phyloP scores from a whole-genome alignment of 2,888 invertebrate genomes.

The Xestia xanthographa region DNA sequence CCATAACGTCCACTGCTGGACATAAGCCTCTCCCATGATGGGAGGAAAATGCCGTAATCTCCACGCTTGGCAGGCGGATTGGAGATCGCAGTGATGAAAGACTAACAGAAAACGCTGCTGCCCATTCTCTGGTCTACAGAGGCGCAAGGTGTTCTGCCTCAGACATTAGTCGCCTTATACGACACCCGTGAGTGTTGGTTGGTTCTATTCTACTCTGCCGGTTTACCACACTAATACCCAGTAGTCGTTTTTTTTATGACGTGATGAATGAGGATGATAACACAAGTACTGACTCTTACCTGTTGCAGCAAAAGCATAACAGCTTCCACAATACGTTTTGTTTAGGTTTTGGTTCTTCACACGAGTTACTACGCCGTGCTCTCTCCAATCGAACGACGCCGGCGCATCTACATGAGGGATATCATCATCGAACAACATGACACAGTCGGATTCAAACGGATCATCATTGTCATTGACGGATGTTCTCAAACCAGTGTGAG shows the following conservation, averaged over 20 bases:
- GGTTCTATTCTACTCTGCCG: too few relatives aligned
- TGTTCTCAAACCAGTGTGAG: constrained; percentile 3
- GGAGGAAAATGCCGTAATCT: too few relatives aligned
- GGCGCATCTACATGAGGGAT: constrained; percentile 1
- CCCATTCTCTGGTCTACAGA: too few relatives aligned
- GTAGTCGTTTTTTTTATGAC: not conserved
- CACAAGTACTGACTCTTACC: not conserved
- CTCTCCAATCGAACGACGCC: constrained; percentile 8
- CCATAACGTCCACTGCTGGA: too few relatives aligned
- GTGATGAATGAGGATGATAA: not conserved
- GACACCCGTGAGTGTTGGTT: too few relatives aligned
- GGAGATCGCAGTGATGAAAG: too few relatives aligned
- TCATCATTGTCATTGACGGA: not conserved
- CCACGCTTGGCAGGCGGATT: too few relatives aligned
- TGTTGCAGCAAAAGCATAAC: constrained; percentile 8
- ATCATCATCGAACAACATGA: not conserved
- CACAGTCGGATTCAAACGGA: not conserved
- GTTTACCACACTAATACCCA: too few relatives aligned
- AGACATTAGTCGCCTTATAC: too few relatives aligned
- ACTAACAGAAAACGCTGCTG: too few relatives aligned
- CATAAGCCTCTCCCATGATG: too few relatives aligned
- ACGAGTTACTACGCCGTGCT: constrained; percentile 4
- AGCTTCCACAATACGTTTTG: not conserved
- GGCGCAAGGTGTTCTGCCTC: too few relatives aligned
- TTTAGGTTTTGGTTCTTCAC: constrained; percentile 8